Conservation (phyloP, 2,797 vertebrate species). For the Phoxinus dragarum region DNA sequence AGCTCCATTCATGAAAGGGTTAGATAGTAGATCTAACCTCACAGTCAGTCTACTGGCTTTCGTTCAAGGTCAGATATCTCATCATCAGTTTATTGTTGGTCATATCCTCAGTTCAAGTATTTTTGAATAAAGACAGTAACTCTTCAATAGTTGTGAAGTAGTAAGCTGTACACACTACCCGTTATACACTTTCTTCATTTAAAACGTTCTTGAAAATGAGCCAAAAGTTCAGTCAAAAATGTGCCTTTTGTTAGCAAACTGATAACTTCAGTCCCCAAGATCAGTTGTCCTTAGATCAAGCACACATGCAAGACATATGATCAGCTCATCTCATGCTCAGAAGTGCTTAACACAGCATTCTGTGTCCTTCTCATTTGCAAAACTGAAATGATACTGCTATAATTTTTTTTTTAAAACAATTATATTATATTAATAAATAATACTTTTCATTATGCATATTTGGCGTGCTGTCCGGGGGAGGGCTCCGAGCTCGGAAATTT, state of each 20-base stretch:
- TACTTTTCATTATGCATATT: background rate
- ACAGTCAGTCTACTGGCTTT: background rate
- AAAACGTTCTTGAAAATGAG: too few relatives aligned
- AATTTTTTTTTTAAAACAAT: too few relatives aligned
- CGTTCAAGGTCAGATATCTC: background rate
- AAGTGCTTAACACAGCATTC: slow-evolving; percentile 15
- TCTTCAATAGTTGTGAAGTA: background rate
- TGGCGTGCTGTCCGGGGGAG: too few relatives aligned
- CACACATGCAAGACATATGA: slow-evolving; percentile 39
- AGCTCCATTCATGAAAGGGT: slow-evolving; percentile 1
- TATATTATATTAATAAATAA: background rate
- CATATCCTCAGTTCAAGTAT: background rate
- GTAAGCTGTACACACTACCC: background rate
- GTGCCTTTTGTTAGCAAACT: slow-evolving; percentile 1
- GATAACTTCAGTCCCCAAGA: background rate
- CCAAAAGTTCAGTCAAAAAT: too few relatives aligned
- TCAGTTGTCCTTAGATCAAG: background rate
- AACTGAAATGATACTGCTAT: background rate
- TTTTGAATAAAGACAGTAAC: background rate
- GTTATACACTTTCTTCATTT: background rate
- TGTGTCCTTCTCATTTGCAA: slow-evolving; percentile 2
- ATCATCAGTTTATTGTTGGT: background rate
- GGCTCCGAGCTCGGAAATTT: too few relatives aligned
- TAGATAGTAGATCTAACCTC: slow-evolving; percentile 15
- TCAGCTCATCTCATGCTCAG: slow-evolving; percentile 3